Percentiles rank a stretch among this genome's conserved stretches.
Evolutionary conservation across 2,888 invertebrate species (phyloP).

Genomic region (Aphodius granarius): DNA sequence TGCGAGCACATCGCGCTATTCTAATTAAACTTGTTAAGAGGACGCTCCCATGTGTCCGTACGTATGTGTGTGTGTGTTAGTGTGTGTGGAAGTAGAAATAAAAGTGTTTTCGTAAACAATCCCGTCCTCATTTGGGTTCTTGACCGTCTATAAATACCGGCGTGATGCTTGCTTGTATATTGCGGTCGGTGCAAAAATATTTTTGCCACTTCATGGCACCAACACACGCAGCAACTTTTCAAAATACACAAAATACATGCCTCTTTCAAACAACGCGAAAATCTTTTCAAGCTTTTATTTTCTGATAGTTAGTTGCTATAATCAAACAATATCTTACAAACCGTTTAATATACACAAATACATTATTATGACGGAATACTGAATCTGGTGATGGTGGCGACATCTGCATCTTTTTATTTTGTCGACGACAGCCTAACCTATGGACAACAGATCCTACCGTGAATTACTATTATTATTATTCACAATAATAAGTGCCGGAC

Average conservation of each 20-base stretch:
- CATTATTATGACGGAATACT: no score
- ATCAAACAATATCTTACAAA: no score
- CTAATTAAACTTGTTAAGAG: constrained; percentile 22
- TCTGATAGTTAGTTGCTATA: no score
- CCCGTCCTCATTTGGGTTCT: constrained; percentile 25
- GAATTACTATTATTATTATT: no score
- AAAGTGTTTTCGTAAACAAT: constrained; percentile 25
- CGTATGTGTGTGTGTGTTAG: not conserved
- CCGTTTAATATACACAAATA: no score
- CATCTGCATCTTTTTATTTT: no score
- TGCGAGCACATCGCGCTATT: constrained; percentile 9
- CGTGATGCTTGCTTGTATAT: constrained; percentile 5
- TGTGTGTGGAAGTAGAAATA: constrained; percentile 14
- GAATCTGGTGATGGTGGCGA: no score
- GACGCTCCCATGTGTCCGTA: not conserved
- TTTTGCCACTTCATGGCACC: not conserved
- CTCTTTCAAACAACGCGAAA: no score
- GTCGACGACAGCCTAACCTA: no score
- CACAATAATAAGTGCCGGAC: no score
- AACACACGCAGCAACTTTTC: not conserved
- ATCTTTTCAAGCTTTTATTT: no score
- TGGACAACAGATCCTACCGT: no score
- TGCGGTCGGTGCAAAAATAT: not conserved
- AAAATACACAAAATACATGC: not conserved
- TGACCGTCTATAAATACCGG: constrained; percentile 26